A percentile compares a stretch with the other conserved stretches of the same genome.
phyloP scores from a whole-genome alignment of 1,140 invertebrate species.

The Homalodisca vitripennis region DNA sequence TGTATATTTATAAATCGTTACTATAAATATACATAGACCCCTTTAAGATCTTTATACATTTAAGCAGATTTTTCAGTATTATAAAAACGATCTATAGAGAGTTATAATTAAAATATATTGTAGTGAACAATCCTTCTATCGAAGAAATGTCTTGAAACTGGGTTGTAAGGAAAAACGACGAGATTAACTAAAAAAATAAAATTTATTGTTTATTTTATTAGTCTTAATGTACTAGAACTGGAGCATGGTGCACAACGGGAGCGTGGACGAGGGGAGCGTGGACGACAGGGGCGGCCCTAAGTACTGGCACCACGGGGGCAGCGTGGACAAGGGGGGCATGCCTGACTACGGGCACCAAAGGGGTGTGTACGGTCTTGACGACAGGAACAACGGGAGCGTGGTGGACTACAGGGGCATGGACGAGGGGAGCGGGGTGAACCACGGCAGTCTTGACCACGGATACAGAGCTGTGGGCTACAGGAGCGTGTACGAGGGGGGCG shows the following conservation, averaged over 20 bases:
- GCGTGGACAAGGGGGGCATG: neutral
- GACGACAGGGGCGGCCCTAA: neutral
- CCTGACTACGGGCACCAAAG: conserved; percentile 11
- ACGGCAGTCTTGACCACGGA: neutral
- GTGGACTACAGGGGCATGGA: neutral
- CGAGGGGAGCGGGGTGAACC: conserved; percentile 4
- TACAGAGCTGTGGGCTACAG: conserved; percentile 17
- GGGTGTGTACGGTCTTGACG: neutral
- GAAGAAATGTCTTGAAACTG: no score
- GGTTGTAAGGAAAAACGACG: neutral
- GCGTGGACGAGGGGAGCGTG: neutral
- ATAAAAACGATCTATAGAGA: no score
- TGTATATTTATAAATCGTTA: no score
- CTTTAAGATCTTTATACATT: no score
- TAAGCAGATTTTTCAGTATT: no score
- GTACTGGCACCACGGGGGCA: neutral
- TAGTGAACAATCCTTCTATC: no score
- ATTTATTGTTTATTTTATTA: conserved; percentile 1
- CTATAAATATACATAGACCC: no score
- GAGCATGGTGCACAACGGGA: neutral
- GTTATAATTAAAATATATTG: no score
- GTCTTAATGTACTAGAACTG: conserved; percentile 15
- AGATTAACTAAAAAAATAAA: conserved; percentile 9
- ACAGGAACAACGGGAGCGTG: conserved; percentile 3
- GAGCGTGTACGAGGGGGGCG: neutral